These are phyloP conservation scores for Corythornis leucogaster DNA, from an alignment of 2,797 vertebrate genomes.

Conservation along the genomic window DNA sequence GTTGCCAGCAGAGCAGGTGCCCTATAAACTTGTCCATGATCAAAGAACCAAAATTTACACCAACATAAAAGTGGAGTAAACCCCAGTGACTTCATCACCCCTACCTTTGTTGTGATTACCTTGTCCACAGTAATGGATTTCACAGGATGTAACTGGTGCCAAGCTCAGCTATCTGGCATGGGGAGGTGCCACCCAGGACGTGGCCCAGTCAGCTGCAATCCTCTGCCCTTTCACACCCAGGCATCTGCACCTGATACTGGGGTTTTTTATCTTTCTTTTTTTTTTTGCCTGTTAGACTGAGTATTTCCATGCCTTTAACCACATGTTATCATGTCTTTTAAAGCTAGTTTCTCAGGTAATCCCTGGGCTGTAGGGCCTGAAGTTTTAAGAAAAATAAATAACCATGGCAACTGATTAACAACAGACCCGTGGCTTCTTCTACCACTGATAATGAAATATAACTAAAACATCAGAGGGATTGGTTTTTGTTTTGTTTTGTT, in stretches of 20 bases:
- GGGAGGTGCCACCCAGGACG: background rate
- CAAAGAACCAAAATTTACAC: background rate
- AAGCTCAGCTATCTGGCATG: too few species aligned
- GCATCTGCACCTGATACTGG: background rate
- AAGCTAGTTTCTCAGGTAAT: background rate
- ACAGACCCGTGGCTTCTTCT: background rate
- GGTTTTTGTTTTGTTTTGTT: background rate
- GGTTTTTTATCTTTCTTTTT: background rate
- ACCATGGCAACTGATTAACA: constrained; percentile 3
- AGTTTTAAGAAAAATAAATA: constrained; percentile 11
- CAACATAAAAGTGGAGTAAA: background rate
- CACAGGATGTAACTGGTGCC: background rate
- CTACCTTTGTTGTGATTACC: background rate
- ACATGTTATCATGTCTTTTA: background rate
- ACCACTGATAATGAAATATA: background rate
- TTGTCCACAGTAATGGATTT: background rate
- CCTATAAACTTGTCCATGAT: too few species aligned
- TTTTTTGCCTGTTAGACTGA: background rate
- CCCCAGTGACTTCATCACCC: background rate
- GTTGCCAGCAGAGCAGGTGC: too few species aligned
- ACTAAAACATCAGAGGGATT: background rate
- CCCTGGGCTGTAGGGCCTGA: background rate
- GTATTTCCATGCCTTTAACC: background rate
- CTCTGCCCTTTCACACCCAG: background rate
- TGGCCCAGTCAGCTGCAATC: background rate